Percentiles rank a stretch among this genome's conserved stretches.
Evolutionary conservation across 2,113 vertebrate species (phyloP).

Genomic region (Trogon surrucura): DNA sequence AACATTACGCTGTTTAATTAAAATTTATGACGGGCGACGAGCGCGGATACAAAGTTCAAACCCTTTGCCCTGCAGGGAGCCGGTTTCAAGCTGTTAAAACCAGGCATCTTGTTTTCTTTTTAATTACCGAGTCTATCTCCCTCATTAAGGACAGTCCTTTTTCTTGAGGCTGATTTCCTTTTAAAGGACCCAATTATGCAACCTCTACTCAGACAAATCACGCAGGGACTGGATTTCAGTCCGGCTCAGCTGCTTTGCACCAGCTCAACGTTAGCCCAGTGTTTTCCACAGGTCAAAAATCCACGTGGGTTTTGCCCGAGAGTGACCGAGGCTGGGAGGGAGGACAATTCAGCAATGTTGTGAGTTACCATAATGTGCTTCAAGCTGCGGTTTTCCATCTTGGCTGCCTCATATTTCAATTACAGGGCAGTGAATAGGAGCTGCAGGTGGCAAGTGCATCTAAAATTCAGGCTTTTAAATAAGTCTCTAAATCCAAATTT

Average conservation of each 20-base stretch:
- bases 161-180: not conserved
- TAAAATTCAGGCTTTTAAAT: not conserved
- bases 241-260: not conserved
- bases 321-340: not conserved
- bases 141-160: not conserved
- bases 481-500: not conserved
- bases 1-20: not conserved
- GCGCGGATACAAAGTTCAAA: not conserved
- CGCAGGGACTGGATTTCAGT: not conserved
- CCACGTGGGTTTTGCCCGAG: not conserved
- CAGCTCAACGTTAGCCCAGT: not conserved
- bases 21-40: not conserved
- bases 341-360: accelerated
- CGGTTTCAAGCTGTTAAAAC: not conserved
- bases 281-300: not conserved
- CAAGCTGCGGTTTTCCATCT: not conserved
- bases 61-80: not conserved
- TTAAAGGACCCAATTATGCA: not conserved
- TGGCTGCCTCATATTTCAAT: not conserved
- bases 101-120: not conserved
- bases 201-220: not conserved
- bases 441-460: not conserved
- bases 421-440: not conserved
- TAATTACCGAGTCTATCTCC: not conserved
- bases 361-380: not conserved